Conservation (phyloP, 2,113 vertebrate genomes). For the Diadophis punctatus region DNA sequence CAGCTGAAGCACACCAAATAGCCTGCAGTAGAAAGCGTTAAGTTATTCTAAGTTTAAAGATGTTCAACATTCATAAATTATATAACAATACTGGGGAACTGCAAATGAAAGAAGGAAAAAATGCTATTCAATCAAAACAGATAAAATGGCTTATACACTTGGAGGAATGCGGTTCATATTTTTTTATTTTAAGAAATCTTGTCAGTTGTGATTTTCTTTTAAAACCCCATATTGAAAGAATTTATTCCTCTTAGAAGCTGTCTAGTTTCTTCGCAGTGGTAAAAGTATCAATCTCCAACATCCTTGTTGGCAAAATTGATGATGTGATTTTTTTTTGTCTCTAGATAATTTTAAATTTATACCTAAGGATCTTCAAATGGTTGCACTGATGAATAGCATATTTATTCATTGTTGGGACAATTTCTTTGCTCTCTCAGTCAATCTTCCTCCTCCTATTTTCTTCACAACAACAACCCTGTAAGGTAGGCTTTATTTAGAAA, state of each 20-base stretch:
- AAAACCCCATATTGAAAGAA: background rate
- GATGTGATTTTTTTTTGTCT: background rate
- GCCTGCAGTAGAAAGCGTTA: background rate
- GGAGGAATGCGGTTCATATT: background rate
- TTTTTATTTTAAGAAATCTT: background rate
- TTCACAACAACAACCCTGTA: background rate
- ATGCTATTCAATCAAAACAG: background rate
- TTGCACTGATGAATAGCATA: background rate
- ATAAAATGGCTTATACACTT: background rate
- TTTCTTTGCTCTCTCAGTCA: background rate
- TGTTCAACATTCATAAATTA: constrained; percentile 8
- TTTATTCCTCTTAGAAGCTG: background rate
- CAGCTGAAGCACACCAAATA: background rate
- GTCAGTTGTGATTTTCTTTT: background rate
- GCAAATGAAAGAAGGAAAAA: constrained; percentile 1
- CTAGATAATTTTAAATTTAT: background rate
- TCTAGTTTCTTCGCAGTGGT: background rate
- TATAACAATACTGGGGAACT: constrained; percentile 15
- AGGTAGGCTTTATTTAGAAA: background rate
- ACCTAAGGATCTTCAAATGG: background rate
- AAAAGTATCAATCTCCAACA: background rate
- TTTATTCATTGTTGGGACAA: background rate
- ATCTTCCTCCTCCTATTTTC: background rate
- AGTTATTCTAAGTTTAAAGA: constrained; percentile 7
- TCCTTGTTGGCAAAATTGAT: background rate